phyloP scores from a whole-genome alignment of 2,113 vertebrate species.

The Scomber colias region DNA sequence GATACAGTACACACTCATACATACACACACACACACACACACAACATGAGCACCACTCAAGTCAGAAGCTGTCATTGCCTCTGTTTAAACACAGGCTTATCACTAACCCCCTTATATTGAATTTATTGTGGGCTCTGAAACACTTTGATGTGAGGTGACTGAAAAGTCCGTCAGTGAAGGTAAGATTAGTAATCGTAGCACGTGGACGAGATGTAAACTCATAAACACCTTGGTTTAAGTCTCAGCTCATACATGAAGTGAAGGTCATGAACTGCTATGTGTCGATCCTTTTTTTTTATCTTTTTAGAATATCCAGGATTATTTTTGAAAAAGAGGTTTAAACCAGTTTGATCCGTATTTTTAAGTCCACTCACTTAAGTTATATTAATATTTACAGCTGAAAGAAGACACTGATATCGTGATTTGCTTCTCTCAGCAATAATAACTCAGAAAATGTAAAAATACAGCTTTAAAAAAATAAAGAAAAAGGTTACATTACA shows the following conservation, averaged over 20 bases:
- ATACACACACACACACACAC: slow-evolving; percentile 4
- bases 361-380: background rate
- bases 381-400: no score
- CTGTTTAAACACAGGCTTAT: slow-evolving; percentile 70
- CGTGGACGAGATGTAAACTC: background rate
- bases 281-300: background rate
- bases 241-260: background rate
- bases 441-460: no score
- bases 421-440: no score
- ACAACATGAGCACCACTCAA: slow-evolving; percentile 35
- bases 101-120: slow-evolving; percentile 39
- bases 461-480: no score
- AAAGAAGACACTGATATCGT: no score
- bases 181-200: slow-evolving; percentile 9
- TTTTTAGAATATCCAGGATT: background rate
- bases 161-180: slow-evolving; percentile 12
- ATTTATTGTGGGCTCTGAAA: slow-evolving; percentile 34
- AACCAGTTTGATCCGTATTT: background rate
- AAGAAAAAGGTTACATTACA: no score
- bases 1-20: background rate
- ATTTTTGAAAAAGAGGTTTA: background rate
- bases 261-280: no score
- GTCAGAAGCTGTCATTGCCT: slow-evolving; percentile 42
- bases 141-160: slow-evolving; percentile 35
- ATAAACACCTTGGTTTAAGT: background rate